Base-by-base conservation (phyloP, 2,113 vertebrate species). In the Falcunculus frontatus region DNA sequence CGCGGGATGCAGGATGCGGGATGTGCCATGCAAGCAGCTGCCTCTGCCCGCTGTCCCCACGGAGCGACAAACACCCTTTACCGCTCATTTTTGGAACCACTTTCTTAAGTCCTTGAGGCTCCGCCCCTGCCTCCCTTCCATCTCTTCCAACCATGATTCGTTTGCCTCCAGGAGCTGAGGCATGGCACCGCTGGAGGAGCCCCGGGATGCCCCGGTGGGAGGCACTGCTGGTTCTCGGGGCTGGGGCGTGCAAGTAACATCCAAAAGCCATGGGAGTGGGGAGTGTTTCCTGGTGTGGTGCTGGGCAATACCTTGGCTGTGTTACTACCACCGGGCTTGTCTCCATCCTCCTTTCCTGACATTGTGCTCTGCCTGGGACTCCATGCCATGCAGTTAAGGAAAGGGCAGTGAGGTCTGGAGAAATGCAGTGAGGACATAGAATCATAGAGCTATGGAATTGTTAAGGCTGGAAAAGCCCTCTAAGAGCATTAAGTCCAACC, bases 81-180 rank as follows among this genome's bases (percentile, higher is more conserved):
- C 5, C 3, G 0, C 47, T 21, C n/a, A 0, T 8, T 33, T 53
- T 50, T 8, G 17, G 23, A 27, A 32, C 1, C 7, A 0, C 25
- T 50, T n/a, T 23, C 37, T 21, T 22, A 35, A 5, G 10, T 27
- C 25, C 3, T 7, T 19, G 0, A 2, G 46, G 41, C 27, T 37
- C 74, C 21, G 4, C 1, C 10, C 25, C 18, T 11, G 2, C 22
- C 37, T 50, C 55, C 32, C 29, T 41, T 16, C 12, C 37, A 37
- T 9, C 6, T 21, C 20, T 35, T 16, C n/a, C 6, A 4, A 2
- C 17, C 49, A 4, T 11, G 5, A 1, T 27, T 42, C 37, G 20
- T 42, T 16, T 22, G 41, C 46, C 50, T 19, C 21, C 59, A 20
- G 50, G 8, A 37, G 20, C 41, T 13, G 44, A 15, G n/a, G 41